Conservation (phyloP, 35 echinoderm and acorn worm genomes). For the Ophioderma brevispina region DNA sequence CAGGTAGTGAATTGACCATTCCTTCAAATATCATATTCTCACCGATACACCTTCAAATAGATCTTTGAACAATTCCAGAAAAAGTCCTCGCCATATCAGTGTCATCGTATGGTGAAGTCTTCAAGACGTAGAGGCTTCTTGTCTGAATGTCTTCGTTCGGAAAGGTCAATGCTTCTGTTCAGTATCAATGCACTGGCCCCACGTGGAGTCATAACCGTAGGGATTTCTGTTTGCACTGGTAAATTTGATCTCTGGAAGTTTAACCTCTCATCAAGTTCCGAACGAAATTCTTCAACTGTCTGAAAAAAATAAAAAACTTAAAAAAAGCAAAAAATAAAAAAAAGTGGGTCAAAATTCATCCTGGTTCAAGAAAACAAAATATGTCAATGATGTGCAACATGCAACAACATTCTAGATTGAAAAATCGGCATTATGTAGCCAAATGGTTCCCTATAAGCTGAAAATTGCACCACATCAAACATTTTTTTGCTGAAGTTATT, state of each 20-base stretch:
- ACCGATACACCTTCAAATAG: background rate
- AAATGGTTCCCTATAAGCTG: too few relatives aligned
- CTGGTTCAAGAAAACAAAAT: too few relatives aligned
- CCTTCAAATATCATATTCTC: background rate
- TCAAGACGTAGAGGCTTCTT: background rate
- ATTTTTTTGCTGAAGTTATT: too few relatives aligned
- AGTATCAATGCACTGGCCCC: slow-evolving; percentile 50
- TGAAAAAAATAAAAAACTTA: too few relatives aligned
- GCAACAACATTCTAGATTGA: too few relatives aligned
- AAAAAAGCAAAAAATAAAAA: too few relatives aligned
- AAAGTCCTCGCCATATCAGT: background rate
- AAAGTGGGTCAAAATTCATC: background rate
- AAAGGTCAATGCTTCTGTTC: slow-evolving; percentile 10
- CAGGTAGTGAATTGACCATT: background rate
- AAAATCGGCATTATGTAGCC: too few relatives aligned
- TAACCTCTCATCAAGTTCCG: slow-evolving; percentile 23
- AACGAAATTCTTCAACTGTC: slow-evolving; percentile 35
- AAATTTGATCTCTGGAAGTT: background rate
- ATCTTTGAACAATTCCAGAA: background rate
- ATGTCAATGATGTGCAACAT: too few relatives aligned
- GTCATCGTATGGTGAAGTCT: background rate
- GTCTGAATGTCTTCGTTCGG: too few relatives aligned
- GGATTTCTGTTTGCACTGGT: slow-evolving; percentile 19
- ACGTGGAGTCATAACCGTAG: slow-evolving; percentile 60
- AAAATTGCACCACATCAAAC: too few relatives aligned